Evolutionary conservation across 1,140 invertebrate genomes (phyloP), one percentile per base, ranked within the genome.

Genomic region (Hydropsyche tenuis): DNA sequence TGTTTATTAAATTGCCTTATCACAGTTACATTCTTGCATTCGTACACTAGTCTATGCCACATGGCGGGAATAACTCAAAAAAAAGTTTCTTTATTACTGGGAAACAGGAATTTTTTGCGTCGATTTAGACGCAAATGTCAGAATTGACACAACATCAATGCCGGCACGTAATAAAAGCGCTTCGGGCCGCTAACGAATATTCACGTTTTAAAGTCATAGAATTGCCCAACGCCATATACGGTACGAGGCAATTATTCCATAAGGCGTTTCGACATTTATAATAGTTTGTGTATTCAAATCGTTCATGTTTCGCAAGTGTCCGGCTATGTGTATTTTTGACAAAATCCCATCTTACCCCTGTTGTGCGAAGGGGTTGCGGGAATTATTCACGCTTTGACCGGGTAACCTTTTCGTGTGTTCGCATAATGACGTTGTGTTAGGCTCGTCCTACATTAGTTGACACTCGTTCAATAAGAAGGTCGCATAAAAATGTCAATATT

Each of bases 321-420:
- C n/a, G n/a, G n/a, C n/a, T n/a, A n/a, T n/a, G n/a, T n/a, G n/a
- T n/a, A n/a, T n/a, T n/a, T n/a, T n/a, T n/a, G n/a, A n/a, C n/a
- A n/a, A n/a, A n/a, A n/a, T n/a, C n/a, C n/a, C n/a, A n/a, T n/a
- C n/a, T n/a, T n/a, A n/a, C n/a, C n/a, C n/a, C n/a, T n/a, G n/a
- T n/a, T n/a, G n/a, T n/a, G n/a, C n/a, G n/a, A n/a, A n/a, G n/a
- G n/a, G n/a, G n/a, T 25, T 60, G 25, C 22, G 56, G 25, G 56
- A 60, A 60, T 60, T 60, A 60, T 60, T 60, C 56, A 60, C 23
- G 14, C 56, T 11, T 9, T 60, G 56, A 60, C 56, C 56, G 56
- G 22, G 9, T 60, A 60, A 60, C 56, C 56, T 60, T 60, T 60
- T 22, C 56, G 56, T 60, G 56, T 20, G 4, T 23, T 20, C 4